A percentile compares a stretch with the other conserved stretches of the same genome.
These are phyloP conservation scores for Danio aesculapii DNA, from an alignment of 2,797 vertebrate species.

Conservation along the genomic window DNA sequence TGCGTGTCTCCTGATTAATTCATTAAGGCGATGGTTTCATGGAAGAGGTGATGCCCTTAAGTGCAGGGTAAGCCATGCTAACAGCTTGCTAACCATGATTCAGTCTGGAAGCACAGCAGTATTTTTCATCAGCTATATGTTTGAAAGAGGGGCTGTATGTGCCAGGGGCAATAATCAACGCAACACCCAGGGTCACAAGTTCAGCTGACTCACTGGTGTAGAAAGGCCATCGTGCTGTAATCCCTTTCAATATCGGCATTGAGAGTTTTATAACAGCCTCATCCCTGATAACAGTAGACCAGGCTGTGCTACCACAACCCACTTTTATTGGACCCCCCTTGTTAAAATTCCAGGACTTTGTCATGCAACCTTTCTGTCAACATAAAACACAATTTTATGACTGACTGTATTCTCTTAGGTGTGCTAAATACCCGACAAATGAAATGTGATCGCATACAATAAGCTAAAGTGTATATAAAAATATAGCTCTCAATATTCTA, in stretches of 20 bases:
- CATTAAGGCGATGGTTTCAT: constrained; percentile 77
- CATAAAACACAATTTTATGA: constrained; percentile 77
- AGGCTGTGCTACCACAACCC: constrained; percentile 67
- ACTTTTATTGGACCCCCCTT: constrained; percentile 80
- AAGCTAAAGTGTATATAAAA: neutral
- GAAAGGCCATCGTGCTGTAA: constrained; percentile 71
- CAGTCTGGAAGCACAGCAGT: constrained; percentile 7
- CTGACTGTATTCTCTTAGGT: constrained; percentile 56
- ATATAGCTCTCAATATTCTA: neutral
- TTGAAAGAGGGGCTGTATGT: constrained; percentile 62
- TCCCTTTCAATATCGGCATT: constrained; percentile 72
- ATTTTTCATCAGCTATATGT: constrained; percentile 20
- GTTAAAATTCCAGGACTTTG: constrained; percentile 81
- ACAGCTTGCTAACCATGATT: constrained; percentile 60
- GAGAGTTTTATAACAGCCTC: constrained; percentile 76
- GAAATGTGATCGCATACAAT: constrained; percentile 41
- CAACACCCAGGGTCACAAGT: constrained; percentile 80
- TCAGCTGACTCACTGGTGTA: constrained; percentile 75
- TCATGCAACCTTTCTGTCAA: constrained; percentile 70
- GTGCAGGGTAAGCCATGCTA: constrained; percentile 66
- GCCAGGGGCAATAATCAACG: constrained; percentile 79
- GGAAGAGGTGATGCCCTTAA: constrained; percentile 69
- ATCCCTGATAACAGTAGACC: constrained; percentile 73
- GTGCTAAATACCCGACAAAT: constrained; percentile 51
- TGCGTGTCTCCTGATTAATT: constrained; percentile 76